These are phyloP conservation scores for Lethocerus indicus DNA, from an alignment of 1,140 invertebrate genomes.

Conservation along the genomic window DNA sequence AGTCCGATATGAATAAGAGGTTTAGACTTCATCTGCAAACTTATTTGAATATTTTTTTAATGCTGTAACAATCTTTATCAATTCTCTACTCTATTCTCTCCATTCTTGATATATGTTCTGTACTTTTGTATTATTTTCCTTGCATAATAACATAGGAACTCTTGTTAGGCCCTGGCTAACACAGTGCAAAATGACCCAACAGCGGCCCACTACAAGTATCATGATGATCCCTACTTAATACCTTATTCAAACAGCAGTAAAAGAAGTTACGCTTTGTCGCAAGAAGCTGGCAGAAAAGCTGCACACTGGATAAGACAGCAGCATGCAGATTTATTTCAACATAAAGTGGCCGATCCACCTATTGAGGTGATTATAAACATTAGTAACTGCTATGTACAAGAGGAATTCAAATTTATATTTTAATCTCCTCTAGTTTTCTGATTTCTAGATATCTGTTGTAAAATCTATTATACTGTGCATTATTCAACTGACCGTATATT, in stretches of 20 bases:
- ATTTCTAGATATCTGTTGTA: no score
- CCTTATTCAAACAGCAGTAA: slow-evolving; percentile 58
- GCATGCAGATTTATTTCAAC: slow-evolving; percentile 56
- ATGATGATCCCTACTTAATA: slow-evolving; percentile 78
- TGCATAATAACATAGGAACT: neutral
- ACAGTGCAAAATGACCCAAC: slow-evolving; percentile 57
- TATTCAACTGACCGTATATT: no score
- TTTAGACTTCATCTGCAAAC: neutral
- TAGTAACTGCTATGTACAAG: no score
- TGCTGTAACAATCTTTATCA: neutral
- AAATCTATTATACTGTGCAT: no score
- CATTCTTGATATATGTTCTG: neutral
- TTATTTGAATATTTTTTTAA: slow-evolving; percentile 1
- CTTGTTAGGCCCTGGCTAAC: slow-evolving; percentile 43
- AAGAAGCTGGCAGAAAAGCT: slow-evolving; percentile 72
- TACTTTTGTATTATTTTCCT: neutral
- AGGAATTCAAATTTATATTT: no score
- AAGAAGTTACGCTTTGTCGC: slow-evolving; percentile 55
- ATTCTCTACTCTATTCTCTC: neutral
- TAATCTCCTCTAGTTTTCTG: no score
- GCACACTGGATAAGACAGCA: slow-evolving; percentile 68
- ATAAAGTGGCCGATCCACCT: slow-evolving; percentile 47
- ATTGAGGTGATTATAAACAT: no score
- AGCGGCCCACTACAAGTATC: slow-evolving; percentile 70
- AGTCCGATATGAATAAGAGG: neutral